phyloP scores from a whole-genome alignment of 2,113 vertebrate genomes.

The Melanostigma gelatinosum region DNA sequence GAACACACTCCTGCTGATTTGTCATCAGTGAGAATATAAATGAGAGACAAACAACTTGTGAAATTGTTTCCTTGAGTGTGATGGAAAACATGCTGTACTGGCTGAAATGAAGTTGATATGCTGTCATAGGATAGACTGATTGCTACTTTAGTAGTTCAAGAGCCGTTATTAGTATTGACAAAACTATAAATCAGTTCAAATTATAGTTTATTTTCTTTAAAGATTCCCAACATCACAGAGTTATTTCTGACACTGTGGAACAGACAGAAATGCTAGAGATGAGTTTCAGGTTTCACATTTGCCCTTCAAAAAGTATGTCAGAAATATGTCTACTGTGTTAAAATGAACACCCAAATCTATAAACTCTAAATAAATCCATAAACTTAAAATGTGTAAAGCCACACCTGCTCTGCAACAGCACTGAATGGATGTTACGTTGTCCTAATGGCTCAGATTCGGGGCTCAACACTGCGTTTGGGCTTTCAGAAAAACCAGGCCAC shows the following conservation, averaged over 20 bases:
- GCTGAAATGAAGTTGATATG: background rate
- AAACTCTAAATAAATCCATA: background rate
- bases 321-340: background rate
- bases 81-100: background rate
- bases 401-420: background rate
- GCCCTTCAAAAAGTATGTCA: background rate
- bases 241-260: background rate
- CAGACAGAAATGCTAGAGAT: slow-evolving; percentile 5
- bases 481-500: background rate
- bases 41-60: background rate
- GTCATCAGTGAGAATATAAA: background rate
- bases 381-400: background rate
- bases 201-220: background rate
- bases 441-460: slow-evolving; percentile 6
- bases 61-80: background rate
- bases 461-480: background rate
- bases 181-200: background rate
- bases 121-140: background rate
- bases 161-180: background rate
- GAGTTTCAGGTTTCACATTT: slow-evolving; percentile 29
- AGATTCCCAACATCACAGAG: background rate
- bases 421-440: background rate
- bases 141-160: background rate
- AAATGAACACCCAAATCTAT: background rate
- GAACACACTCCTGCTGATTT: background rate